phyloP scores from a whole-genome alignment of 1,140 invertebrate genomes.

The Planococcus citri region DNA sequence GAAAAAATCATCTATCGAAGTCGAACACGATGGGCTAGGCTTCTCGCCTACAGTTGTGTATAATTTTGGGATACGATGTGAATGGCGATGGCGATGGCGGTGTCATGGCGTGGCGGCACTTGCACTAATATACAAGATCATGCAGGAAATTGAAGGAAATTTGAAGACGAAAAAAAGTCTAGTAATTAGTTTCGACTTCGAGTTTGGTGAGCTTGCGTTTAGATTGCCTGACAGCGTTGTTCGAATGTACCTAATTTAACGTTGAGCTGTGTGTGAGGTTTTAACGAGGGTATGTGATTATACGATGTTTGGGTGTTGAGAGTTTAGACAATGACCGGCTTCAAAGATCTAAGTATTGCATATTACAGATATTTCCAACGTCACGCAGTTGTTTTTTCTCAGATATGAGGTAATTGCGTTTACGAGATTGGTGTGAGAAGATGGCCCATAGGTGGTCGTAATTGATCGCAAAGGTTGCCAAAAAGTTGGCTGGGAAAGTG shows the following conservation, averaged over 20 bases:
- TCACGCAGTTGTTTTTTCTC: background rate
- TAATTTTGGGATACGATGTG: too few species aligned
- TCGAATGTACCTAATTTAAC: background rate
- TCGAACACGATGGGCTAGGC: background rate
- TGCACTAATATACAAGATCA: background rate
- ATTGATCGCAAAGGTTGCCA: background rate
- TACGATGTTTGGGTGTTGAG: background rate
- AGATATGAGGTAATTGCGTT: background rate
- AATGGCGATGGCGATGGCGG: too few species aligned
- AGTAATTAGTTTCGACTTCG: background rate
- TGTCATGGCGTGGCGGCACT: too few species aligned
- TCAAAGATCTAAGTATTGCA: background rate
- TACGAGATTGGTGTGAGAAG: background rate
- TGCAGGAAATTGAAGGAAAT: background rate
- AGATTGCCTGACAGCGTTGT: background rate
- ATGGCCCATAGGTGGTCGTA: background rate
- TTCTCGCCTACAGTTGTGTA: background rate
- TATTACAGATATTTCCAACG: too few species aligned
- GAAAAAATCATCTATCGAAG: background rate
- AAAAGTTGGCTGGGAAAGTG: too few species aligned
- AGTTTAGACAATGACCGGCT: background rate
- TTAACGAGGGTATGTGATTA: conserved; percentile 7
- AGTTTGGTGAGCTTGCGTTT: background rate
- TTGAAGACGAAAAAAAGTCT: background rate
- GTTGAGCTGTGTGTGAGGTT: background rate